Base-by-base conservation (phyloP, 2,797 vertebrate genomes). In the Jordanella pulchra region DNA sequence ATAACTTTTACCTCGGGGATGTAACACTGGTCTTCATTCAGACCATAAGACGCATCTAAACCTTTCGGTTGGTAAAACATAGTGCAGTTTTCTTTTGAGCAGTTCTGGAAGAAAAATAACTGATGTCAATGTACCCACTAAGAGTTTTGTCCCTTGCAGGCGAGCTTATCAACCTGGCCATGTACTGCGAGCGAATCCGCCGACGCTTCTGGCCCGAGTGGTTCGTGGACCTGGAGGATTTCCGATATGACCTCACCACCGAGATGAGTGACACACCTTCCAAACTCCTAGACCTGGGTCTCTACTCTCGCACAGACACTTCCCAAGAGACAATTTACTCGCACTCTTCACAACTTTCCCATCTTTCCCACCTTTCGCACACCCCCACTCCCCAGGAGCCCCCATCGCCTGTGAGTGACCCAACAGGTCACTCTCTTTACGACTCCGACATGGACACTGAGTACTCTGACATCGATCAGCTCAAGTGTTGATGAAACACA, bases 361-460 rank as follows among this genome's bases (percentile, higher is more conserved):
- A 63, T 15, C 0, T 93, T 47, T 53, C 54, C 11, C 42, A 47
- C 68, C 55, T 45, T 27, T 30, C 95, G 13, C 93, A 93, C 71
- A 64, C 77, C 13, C 95, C 94, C 76, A 75, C 82, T 0, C 80
- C 88, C 1, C 86, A 71, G 73, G 85, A 83, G 75, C 88, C 80
- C 0, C 76, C 50, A 28, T 98, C 97, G 0, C 96, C 96, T 0
- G 96, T 95, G 86, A 98, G 97, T 0, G 97, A 99, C 93, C 96
- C 95, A 56, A 99, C 97, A 0, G 97, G 97, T 84, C 95, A 95
- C 83, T 99, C 97, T 0, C 95, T 99, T 75, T 98, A 97, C 71
- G 98, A 99, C 92, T 99, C 98, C 0, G 98, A 99, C 64, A 96
- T 99, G 95, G 98, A 99, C 91, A 97, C 97, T 14, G 97, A 99